Evolutionary conservation across 2,888 invertebrate species (phyloP).

Genomic region (Athalia rosae): DNA sequence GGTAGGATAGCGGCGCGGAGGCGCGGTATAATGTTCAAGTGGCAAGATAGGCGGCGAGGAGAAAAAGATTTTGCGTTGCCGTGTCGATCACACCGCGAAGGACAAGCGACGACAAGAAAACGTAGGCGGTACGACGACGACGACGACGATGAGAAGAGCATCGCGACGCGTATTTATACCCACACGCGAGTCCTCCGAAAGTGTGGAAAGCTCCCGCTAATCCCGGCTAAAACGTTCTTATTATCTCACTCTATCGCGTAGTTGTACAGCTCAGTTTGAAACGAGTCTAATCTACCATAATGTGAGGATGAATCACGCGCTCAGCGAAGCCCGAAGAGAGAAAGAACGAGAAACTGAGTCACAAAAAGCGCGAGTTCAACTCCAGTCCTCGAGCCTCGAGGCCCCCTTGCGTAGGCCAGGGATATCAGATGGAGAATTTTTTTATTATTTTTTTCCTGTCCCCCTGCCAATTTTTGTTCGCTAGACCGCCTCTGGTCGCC

Average conservation of each 20-base stretch:
- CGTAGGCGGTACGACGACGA: too few species aligned
- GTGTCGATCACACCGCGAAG: not conserved
- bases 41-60: not conserved
- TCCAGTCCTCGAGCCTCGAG: not conserved
- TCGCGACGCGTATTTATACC: too few species aligned
- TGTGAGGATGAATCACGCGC: conserved; percentile 2
- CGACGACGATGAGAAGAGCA: too few species aligned
- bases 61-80: not conserved
- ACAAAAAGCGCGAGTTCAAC: not conserved
- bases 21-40: not conserved
- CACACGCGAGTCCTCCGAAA: not conserved
- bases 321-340: not conserved
- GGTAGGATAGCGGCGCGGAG: not conserved
- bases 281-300: conserved; percentile 2
- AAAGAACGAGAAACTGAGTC: not conserved
- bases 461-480: too few species aligned
- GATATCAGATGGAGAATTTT: too few species aligned
- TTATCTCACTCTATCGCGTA: conserved; percentile 1
- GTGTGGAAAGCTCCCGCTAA: not conserved
- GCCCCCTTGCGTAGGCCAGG: not conserved
- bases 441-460: too few species aligned
- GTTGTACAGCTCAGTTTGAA: conserved; percentile 1
- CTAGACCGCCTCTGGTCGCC: too few species aligned
- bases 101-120: too few species aligned
- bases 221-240: not conserved